Evolutionary conservation across 1,140 invertebrate genomes (phyloP).

Genomic region (Galendromus occidentalis): DNA sequence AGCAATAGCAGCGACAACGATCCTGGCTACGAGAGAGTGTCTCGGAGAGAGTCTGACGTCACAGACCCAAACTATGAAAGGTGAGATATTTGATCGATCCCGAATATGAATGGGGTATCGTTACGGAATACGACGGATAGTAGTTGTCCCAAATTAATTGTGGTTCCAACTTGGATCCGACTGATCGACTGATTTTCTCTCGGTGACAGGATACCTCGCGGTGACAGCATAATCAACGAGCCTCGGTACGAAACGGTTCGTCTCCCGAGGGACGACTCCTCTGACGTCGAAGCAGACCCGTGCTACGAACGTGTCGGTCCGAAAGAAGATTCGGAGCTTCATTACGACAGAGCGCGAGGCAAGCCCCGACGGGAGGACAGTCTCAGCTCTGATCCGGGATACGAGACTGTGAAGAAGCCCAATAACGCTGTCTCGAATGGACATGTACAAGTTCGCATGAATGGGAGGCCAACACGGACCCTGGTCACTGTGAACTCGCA

Average conservation of each 20-base stretch:
- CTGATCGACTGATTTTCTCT: neutral
- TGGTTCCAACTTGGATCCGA: too few species aligned
- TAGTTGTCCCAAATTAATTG: too few species aligned
- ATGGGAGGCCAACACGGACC: neutral
- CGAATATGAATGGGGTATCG: too few species aligned
- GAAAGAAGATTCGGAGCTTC: neutral
- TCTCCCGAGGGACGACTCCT: neutral
- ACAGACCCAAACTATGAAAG: constrained; percentile 6
- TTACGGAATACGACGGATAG: too few species aligned
- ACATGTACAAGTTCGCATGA: neutral
- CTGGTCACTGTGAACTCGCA: constrained; percentile 8
- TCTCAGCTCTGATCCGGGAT: constrained; percentile 9
- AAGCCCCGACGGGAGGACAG: constrained; percentile 1
- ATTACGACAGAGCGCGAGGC: neutral
- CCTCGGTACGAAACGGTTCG: neutral
- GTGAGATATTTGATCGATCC: too few species aligned
- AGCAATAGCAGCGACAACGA: neutral
- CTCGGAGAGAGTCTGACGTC: neutral
- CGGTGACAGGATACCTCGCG: neutral
- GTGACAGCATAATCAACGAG: neutral
- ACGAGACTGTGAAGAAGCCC: neutral
- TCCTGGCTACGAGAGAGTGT: neutral
- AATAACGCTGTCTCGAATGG: neutral
- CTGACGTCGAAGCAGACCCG: neutral
- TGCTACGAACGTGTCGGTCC: constrained; percentile 8